These are phyloP conservation scores for Eulimnadia texana DNA, from an alignment of 1,140 invertebrate species.

Conservation along the genomic window DNA sequence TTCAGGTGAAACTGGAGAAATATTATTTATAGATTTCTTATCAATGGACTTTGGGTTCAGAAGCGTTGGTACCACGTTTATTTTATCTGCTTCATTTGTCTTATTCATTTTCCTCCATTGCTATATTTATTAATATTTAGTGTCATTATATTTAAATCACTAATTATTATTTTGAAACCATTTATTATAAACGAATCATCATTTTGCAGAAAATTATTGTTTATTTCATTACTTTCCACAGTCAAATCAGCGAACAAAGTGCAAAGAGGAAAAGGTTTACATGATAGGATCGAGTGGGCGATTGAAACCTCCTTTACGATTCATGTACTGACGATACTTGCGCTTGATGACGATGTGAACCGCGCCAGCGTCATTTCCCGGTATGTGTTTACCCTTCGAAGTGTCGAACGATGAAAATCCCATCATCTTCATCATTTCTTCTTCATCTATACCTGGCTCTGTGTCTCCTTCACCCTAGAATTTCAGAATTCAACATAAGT, in stretches of 20 bases:
- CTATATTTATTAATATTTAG: neutral
- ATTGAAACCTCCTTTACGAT: conserved; percentile 97
- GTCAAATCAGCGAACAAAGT: neutral
- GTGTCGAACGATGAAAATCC: conserved; percentile 89
- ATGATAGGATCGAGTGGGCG: conserved; percentile 90
- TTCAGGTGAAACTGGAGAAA: no score
- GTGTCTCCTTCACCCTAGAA: conserved; percentile 32
- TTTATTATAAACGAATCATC: neutral
- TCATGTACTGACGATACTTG: conserved; percentile 99
- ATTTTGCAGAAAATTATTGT: neutral
- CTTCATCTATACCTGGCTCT: conserved; percentile 76
- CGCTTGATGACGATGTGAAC: conserved; percentile 91
- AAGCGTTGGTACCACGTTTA: neutral
- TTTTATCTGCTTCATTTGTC: neutral
- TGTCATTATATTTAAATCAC: neutral
- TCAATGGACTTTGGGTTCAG: neutral
- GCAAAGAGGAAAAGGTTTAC: conserved; percentile 18
- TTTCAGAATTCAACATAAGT: conserved; percentile 34
- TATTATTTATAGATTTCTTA: no score
- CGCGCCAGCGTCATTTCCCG: conserved; percentile 77
- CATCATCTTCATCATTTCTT: conserved; percentile 92
- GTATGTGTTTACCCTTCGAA: conserved; percentile 89
- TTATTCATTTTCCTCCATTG: neutral
- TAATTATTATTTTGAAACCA: neutral
- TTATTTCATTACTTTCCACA: neutral